Conservation (phyloP, 2,888 invertebrate species). For the Resseliella maxima region DNA sequence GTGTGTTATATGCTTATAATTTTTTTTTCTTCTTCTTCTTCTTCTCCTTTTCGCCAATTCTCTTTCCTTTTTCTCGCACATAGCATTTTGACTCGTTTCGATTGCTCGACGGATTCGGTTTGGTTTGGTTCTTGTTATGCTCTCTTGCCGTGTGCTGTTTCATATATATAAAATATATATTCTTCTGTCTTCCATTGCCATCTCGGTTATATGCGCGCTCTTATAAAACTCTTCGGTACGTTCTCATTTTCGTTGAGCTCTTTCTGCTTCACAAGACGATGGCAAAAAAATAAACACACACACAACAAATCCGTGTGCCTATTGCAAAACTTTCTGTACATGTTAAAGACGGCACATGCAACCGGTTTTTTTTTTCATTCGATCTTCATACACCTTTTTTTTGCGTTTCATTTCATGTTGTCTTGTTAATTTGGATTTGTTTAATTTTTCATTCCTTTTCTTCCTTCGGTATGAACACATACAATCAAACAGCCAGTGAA, state of each 20-base stretch:
- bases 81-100: not conserved
- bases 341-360: slow-evolving; percentile 26
- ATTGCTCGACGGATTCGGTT: too few species aligned
- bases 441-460: slow-evolving; percentile 36
- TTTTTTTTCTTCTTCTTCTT: not conserved
- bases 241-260: not conserved
- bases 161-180: not conserved
- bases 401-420: not conserved
- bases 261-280: not conserved
- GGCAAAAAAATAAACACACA: not conserved
- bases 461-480: not conserved
- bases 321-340: slow-evolving; percentile 33
- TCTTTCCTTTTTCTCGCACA: not conserved
- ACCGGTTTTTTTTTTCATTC: slow-evolving; percentile 53
- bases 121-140: not conserved
- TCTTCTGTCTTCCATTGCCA: not conserved
- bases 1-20: too few species aligned
- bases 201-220: not conserved
- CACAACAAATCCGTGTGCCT: not conserved
- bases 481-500: not conserved
- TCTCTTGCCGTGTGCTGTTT: not conserved
- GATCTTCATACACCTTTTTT: slow-evolving; percentile 36
- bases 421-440: slow-evolving; percentile 24
- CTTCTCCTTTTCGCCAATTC: not conserved
- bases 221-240: not conserved